Base-by-base conservation (phyloP, 2,113 vertebrate genomes). In the Ammodytes dubius region DNA sequence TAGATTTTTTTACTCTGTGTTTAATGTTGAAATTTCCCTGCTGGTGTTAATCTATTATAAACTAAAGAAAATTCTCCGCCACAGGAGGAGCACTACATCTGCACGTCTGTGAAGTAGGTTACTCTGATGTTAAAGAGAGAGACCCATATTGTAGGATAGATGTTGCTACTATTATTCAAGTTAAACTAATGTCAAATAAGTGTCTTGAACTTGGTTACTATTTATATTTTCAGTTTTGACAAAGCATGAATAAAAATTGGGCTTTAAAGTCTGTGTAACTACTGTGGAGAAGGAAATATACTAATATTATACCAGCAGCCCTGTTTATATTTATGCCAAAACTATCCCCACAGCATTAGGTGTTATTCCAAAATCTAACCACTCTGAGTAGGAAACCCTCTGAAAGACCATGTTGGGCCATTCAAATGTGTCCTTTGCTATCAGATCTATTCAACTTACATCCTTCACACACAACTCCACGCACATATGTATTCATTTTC, bases 1-100 rank as follows among this genome's bases (percentile, higher is more conserved):
- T 66, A 64, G 66, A 50, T 69, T 49, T 46, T 45, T 42, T 45
- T 54, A 12, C 6, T 45, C 9, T 53, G 40, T 54, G 60, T 77
- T 77, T 74, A 61, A 57, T 64, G 43, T 52, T 3, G 67, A 74
- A 7, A 46, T 27, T 14, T 75, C 66, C 42, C 40, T 46, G 40
- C 49, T 72, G 39, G 5, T 78, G 49, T 65, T 81, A 52, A 76
- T 79, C 68, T 19, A 49, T 88, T 59, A 71, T 78, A 68, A 81
- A 68, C 47, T 54, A 40, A 81, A 81, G 61, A 60, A 75, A 39
- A 17, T 2, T 12, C 2, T 61, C 47, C 50, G 42, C 50, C n/a
- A 27, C 6, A 37, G 73, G 43, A 58, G 65, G 60, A 67, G 9
- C 49, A 9, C 6, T 0, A 19, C 42, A 49, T 64, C 15, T 50